phyloP scores from a whole-genome alignment of 2,888 invertebrate species.

The Itoplectis maculator region DNA sequence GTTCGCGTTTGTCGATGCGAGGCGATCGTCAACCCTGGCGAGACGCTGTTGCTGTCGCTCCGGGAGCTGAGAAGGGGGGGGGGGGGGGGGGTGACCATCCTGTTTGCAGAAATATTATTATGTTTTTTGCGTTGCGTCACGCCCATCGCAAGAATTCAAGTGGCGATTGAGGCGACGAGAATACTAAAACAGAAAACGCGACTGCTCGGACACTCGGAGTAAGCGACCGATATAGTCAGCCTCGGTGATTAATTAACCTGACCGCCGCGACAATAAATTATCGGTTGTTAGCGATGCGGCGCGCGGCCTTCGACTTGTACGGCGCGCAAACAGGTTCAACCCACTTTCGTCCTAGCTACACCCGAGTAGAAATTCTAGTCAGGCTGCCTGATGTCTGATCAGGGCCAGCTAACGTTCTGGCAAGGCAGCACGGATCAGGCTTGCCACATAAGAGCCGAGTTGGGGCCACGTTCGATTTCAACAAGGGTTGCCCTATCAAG shows the following conservation, averaged over 20 bases:
- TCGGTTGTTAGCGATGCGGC: slow-evolving; percentile 25
- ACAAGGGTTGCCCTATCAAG: too few relatives aligned
- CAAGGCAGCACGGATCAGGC: too few relatives aligned
- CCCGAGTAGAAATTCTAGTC: too few relatives aligned
- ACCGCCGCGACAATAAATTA: slow-evolving; percentile 54
- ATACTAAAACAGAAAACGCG: slow-evolving; percentile 12
- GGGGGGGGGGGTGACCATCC: too few relatives aligned
- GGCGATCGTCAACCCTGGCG: slow-evolving; percentile 25
- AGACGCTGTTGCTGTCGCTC: background rate
- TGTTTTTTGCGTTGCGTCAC: slow-evolving; percentile 13
- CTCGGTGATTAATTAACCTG: slow-evolving; percentile 55
- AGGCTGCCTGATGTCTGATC: too few relatives aligned
- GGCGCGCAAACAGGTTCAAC: slow-evolving; percentile 39
- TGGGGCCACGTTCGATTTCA: too few relatives aligned
- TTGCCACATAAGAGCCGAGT: too few relatives aligned
- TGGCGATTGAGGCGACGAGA: background rate
- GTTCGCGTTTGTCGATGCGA: background rate
- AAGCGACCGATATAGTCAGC: slow-evolving; percentile 22
- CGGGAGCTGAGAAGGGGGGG: background rate
- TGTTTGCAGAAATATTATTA: slow-evolving; percentile 44
- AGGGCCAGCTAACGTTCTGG: too few relatives aligned
- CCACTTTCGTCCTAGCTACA: background rate
- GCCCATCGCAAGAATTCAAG: slow-evolving; percentile 26
- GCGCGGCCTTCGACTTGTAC: background rate
- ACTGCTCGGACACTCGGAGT: slow-evolving; percentile 9